phyloP scores from a whole-genome alignment of 2,113 vertebrate species.

The Polypterus bichir region DNA sequence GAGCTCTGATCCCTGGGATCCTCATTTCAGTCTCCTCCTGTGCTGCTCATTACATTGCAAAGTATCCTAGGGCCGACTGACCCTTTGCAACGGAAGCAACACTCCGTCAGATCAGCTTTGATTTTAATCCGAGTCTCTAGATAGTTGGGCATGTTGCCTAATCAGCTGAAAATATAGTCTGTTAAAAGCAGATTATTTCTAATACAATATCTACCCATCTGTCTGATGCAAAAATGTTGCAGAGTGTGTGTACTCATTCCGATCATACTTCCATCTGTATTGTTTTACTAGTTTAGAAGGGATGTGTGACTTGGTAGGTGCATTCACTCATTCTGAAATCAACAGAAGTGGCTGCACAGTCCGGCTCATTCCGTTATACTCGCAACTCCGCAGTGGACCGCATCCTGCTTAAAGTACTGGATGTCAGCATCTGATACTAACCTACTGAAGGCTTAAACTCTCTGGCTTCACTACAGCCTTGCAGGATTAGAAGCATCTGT shows the following conservation, averaged over 20 bases:
- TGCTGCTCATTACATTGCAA: background rate
- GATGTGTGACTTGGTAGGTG: no score
- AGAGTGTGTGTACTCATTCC: background rate
- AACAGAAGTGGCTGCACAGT: no score
- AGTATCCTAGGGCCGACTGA: background rate
- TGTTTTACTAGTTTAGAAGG: no score
- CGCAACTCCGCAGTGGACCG: no score
- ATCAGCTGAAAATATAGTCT: constrained; percentile 2
- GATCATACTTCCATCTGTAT: background rate
- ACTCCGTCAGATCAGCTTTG: background rate
- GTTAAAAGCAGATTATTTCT: constrained; percentile 3
- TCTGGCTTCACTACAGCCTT: no score
- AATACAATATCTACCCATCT: constrained; percentile 4
- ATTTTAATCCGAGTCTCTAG: constrained; percentile 2
- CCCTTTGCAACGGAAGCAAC: background rate
- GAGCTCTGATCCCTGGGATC: constrained; percentile 28
- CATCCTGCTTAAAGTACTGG: no score
- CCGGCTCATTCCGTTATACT: no score
- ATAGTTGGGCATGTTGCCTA: background rate
- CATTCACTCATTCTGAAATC: no score
- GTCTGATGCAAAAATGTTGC: background rate
- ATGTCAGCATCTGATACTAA: no score
- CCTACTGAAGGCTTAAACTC: no score
- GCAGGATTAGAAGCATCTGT: no score
- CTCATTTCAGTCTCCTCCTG: background rate